Evolutionary conservation across 2,113 vertebrate genomes (phyloP).

Genomic region (Apeltes quadracus): DNA sequence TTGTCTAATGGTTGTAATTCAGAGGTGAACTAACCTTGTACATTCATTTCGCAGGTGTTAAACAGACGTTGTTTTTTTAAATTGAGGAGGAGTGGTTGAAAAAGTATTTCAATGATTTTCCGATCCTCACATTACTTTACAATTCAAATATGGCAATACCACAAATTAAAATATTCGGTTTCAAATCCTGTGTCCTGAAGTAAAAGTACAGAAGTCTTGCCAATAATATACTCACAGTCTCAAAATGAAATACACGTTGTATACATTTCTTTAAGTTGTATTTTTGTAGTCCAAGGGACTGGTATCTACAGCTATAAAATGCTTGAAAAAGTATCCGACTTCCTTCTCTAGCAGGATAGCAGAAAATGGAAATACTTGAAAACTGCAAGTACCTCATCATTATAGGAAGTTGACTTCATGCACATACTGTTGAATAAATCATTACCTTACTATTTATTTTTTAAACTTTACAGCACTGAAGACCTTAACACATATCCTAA

Average conservation of each 20-base stretch:
- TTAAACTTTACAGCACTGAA: background rate
- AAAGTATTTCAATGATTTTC: background rate
- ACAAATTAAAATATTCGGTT: background rate
- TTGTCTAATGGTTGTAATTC: background rate
- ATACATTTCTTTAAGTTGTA: background rate
- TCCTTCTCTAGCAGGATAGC: background rate
- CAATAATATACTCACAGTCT: background rate
- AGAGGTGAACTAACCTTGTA: background rate
- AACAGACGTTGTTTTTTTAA: background rate
- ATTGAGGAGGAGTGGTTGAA: background rate
- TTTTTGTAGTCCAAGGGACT: background rate
- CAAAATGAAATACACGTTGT: background rate
- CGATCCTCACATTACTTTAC: background rate
- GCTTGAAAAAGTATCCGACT: background rate
- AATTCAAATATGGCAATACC: background rate
- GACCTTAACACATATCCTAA: background rate
- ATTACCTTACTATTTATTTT: too few relatives aligned
- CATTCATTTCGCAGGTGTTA: background rate
- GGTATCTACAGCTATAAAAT: background rate
- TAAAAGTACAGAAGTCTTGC: background rate
- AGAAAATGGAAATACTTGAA: background rate
- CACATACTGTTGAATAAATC: background rate
- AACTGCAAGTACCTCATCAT: background rate
- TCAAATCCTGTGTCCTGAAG: background rate
- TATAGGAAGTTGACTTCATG: background rate